These are phyloP conservation scores for Chlamydotis undulata DNA, from an alignment of 2,113 vertebrate genomes.

Conservation along the genomic window DNA sequence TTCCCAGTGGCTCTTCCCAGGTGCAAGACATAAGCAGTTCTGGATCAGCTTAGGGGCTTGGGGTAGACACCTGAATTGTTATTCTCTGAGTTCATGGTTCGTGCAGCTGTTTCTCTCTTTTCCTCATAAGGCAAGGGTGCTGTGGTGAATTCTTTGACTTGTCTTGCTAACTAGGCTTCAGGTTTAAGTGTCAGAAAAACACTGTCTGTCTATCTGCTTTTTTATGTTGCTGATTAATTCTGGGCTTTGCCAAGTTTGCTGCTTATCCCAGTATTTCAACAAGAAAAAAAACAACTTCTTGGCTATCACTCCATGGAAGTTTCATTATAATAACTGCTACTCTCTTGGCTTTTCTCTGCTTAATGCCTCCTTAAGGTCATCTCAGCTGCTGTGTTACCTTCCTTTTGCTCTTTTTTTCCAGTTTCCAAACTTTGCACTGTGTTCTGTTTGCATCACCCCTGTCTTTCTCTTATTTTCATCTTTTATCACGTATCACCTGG, in stretches of 20 bases:
- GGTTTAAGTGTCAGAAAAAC: neutral
- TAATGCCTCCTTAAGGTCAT: neutral
- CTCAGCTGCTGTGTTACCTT: neutral
- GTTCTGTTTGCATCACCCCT: neutral
- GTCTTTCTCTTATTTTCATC: neutral
- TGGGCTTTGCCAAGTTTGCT: neutral
- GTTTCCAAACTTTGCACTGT: neutral
- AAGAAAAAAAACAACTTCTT: neutral
- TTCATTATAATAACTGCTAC: neutral
- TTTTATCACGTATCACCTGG: neutral
- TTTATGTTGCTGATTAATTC: neutral
- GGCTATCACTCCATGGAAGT: neutral
- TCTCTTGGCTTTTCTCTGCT: neutral
- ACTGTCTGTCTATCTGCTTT: neutral
- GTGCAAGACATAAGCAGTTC: neutral
- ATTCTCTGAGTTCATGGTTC: neutral
- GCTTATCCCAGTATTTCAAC: neutral
- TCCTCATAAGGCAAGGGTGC: neutral
- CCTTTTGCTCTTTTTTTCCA: neutral
- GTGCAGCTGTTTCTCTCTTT: neutral
- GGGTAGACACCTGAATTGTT: neutral
- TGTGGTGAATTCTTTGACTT: neutral
- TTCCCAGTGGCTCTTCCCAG: neutral
- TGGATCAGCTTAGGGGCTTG: rapidly evolving
- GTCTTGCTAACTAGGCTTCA: neutral